Percentiles rank a stretch among this genome's conserved stretches.
Conservation (phyloP, 2,888 invertebrate genomes). For the Stenodera caucasica region DNA sequence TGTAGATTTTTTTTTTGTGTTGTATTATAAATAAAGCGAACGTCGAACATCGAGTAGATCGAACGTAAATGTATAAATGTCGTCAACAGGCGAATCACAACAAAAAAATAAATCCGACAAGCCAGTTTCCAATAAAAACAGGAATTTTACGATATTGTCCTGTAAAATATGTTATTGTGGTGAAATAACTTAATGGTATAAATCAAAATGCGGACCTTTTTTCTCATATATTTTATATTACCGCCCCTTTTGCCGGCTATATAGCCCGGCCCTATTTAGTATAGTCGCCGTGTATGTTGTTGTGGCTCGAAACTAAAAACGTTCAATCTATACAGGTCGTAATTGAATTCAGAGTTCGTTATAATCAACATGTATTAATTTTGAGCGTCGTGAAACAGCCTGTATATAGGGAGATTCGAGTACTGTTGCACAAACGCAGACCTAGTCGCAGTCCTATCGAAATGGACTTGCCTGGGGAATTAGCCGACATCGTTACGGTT, state of each 20-base stretch:
- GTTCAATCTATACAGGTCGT: constrained; percentile 21
- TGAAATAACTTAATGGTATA: constrained; percentile 39
- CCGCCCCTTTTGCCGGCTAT: background rate
- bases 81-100: constrained; percentile 29
- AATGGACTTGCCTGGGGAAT: constrained; percentile 15
- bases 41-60: constrained; percentile 23
- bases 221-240: constrained; percentile 6
- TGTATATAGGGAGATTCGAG: constrained; percentile 11
- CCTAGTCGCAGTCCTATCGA: background rate
- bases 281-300: no score
- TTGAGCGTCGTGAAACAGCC: no score
- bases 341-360: no score
- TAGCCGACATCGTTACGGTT: constrained; percentile 6
- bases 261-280: no score
- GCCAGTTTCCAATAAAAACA: constrained; percentile 29
- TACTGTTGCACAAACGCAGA: constrained; percentile 13
- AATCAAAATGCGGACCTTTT: constrained; percentile 36
- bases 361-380: no score
- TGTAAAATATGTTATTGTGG: constrained; percentile 41
- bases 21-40: constrained; percentile 21
- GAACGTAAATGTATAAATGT: constrained; percentile 36
- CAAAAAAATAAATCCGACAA: constrained; percentile 23
- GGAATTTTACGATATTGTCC: constrained; percentile 39
- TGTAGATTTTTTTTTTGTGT: constrained; percentile 11
- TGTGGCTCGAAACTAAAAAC: constrained; percentile 28